These are phyloP conservation scores for Oreotragus oreotragus DNA, from an alignment of 2,113 vertebrate species.

Conservation along the genomic window DNA sequence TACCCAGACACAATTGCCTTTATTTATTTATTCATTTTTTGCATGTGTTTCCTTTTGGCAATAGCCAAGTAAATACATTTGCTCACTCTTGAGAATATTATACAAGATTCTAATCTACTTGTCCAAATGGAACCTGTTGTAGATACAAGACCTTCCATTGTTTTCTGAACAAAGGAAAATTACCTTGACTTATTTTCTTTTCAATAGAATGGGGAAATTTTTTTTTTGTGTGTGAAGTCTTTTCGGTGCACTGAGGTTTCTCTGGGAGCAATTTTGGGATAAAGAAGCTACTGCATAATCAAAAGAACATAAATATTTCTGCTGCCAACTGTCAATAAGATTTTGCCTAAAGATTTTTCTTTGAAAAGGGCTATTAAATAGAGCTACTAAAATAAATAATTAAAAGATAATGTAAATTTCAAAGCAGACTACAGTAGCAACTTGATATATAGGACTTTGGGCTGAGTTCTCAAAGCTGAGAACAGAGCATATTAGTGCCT, in stretches of 20 bases:
- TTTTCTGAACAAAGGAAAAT: neutral
- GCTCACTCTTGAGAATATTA: neutral
- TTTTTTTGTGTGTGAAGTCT: neutral
- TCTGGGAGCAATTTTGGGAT: neutral
- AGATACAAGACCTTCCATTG: neutral
- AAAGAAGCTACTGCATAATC: neutral
- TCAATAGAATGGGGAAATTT: neutral
- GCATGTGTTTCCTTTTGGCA: neutral
- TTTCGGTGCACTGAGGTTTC: neutral
- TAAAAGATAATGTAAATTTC: neutral
- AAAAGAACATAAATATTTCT: neutral
- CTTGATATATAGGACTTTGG: neutral
- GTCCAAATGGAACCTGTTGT: neutral
- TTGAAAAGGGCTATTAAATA: neutral
- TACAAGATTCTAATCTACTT: neutral
- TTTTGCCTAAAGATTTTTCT: neutral
- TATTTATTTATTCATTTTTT: neutral
- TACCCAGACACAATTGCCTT: neutral
- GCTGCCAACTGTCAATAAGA: neutral
- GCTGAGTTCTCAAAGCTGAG: neutral
- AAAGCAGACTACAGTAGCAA: neutral
- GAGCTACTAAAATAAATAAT: neutral
- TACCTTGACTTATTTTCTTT: neutral
- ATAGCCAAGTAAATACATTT: neutral
- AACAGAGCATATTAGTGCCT: neutral